phyloP scores from a whole-genome alignment of 2,797 vertebrate species.

The Zenarchopterus dispar region DNA sequence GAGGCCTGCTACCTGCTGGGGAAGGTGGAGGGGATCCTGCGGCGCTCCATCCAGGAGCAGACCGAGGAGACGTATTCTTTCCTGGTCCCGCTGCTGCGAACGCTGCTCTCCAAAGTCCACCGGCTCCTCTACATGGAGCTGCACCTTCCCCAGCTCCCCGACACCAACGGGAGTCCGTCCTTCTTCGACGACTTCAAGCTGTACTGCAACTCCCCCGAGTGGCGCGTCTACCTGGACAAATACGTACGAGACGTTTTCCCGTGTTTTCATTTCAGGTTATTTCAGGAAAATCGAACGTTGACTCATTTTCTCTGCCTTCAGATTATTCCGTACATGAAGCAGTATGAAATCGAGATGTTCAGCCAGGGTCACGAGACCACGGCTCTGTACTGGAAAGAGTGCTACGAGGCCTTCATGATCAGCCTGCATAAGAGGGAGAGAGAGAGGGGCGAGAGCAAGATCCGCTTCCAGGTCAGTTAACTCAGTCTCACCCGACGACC shows the following conservation, averaged over 20 bases:
- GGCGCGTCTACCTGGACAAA: conserved; percentile 97
- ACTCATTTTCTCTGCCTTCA: conserved; percentile 49
- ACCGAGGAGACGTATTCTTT: conserved; percentile 92
- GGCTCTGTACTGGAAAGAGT: conserved; percentile 95
- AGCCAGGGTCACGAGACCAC: conserved; percentile 90
- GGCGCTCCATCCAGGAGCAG: conserved; percentile 87
- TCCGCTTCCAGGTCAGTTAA: conserved; percentile 92
- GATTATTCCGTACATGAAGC: conserved; percentile 99
- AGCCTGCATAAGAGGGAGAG: conserved; percentile 92
- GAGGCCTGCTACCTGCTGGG: conserved; percentile 96
- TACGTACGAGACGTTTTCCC: conserved; percentile 82
- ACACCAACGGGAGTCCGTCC: conserved; percentile 93
- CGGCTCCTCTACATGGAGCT: conserved; percentile 96
- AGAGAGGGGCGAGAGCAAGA: conserved; percentile 97
- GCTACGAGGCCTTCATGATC: conserved; percentile 95
- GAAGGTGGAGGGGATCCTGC: conserved; percentile 91
- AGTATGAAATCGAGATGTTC: conserved; percentile 94
- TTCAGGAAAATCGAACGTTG: not conserved
- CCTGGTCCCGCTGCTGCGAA: conserved; percentile 93
- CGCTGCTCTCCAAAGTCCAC: conserved; percentile 93
- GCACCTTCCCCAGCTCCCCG: conserved; percentile 92
- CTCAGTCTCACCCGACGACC: not conserved
- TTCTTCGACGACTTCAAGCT: conserved; percentile 98
- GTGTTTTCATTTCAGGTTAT: not conserved
- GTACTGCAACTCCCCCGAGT: conserved; percentile 92